These are phyloP conservation scores for Gadopsis marmoratus DNA, from an alignment of 2,797 vertebrate species.

Conservation along the genomic window DNA sequence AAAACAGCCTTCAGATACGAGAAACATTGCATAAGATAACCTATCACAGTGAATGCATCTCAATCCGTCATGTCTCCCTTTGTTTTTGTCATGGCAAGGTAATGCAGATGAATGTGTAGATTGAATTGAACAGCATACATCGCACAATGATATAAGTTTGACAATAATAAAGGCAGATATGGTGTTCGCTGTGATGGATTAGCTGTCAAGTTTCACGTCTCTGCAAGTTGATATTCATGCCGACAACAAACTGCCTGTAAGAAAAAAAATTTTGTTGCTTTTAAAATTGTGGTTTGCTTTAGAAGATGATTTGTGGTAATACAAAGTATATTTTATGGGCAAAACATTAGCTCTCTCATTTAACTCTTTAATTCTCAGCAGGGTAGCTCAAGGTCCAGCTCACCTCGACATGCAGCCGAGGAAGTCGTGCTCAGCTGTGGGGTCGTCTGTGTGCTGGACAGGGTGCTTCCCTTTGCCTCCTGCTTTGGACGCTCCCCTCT, in stretches of 20 bases:
- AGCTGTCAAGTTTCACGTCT: neutral
- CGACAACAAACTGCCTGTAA: neutral
- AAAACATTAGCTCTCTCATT: neutral
- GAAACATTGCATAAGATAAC: slow-evolving; percentile 2
- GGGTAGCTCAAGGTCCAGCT: slow-evolving; percentile 31
- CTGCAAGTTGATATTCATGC: neutral
- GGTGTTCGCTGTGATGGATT: neutral
- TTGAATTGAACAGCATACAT: neutral
- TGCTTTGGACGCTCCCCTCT: slow-evolving; percentile 78
- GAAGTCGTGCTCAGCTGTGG: slow-evolving; percentile 91
- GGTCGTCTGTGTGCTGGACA: slow-evolving; percentile 80
- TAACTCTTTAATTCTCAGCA: neutral
- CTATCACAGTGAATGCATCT: neutral
- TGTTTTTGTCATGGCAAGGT: neutral
- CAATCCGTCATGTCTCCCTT: neutral
- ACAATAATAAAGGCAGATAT: neutral
- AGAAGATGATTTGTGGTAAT: neutral
- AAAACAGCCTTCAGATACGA: neutral
- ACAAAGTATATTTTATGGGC: neutral
- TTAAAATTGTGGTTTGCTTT: neutral
- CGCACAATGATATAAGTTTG: neutral
- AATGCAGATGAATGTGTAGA: neutral
- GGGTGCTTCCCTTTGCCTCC: slow-evolving; percentile 85
- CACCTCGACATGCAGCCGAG: slow-evolving; percentile 98
- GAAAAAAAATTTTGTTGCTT: neutral